phyloP scores from a whole-genome alignment of 64 coral and sea anemone species.

The Acropora tenuis region DNA sequence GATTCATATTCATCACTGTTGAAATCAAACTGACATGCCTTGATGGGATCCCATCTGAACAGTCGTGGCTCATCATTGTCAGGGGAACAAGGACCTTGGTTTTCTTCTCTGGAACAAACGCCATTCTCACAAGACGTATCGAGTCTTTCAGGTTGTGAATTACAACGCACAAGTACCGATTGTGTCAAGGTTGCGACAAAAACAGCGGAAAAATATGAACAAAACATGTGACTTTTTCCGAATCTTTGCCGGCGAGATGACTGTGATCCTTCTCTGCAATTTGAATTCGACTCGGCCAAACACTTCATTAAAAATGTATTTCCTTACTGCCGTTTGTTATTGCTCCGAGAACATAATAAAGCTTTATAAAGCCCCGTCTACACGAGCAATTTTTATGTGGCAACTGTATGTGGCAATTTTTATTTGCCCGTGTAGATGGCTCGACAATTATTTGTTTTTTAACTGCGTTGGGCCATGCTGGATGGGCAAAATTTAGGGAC shows the following conservation, averaged over 20 bases:
- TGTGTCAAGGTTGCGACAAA: background rate
- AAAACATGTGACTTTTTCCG: background rate
- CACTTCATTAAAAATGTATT: background rate
- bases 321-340: background rate
- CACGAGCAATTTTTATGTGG: too few species aligned
- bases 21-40: constrained; percentile 18
- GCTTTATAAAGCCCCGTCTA: too few species aligned
- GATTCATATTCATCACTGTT: too few species aligned
- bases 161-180: background rate
- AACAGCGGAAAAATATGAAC: background rate
- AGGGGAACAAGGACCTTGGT: constrained; percentile 69
- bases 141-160: background rate
- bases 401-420: too few species aligned
- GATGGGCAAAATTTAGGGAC: too few species aligned
- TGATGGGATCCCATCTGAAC: constrained; percentile 84
- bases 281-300: background rate
- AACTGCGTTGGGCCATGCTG: too few species aligned
- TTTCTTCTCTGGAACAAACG: constrained; percentile 69
- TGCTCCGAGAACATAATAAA: background rate
- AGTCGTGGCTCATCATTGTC: constrained; percentile 66
- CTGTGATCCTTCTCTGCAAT: background rate
- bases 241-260: background rate
- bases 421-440: too few species aligned
- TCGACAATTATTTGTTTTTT: too few species aligned
- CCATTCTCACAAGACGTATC: constrained; percentile 82